Conservation (phyloP, 2,113 vertebrate genomes). For the Petrocephalus zakoni region DNA sequence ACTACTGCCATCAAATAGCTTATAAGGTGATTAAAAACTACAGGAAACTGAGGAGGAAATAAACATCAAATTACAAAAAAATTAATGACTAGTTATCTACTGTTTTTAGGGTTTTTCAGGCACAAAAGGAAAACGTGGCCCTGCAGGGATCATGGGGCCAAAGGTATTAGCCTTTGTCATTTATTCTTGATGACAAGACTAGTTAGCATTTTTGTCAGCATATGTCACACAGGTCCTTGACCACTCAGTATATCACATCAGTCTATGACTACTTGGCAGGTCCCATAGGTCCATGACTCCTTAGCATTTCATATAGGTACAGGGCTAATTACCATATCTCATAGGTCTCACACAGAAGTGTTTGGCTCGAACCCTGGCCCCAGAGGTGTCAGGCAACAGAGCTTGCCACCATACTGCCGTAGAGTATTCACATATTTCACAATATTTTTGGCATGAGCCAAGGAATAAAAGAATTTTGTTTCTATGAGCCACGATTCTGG, state of each 20-base stretch:
- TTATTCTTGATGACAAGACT: background rate
- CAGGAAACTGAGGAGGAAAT: background rate
- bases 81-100: background rate
- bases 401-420: too few relatives aligned
- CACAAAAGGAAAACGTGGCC: constrained; percentile 44
- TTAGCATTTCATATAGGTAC: too few relatives aligned
- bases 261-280: background rate
- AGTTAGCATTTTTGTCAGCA: background rate
- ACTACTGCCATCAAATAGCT: background rate
- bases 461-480: too few relatives aligned
- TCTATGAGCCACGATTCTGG: too few relatives aligned
- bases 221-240: background rate
- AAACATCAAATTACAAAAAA: background rate
- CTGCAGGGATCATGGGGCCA: constrained; percentile 52
- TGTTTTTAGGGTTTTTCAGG: constrained; percentile 51
- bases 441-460: too few relatives aligned
- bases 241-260: background rate
- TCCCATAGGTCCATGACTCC: background rate
- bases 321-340: background rate
- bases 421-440: too few relatives aligned
- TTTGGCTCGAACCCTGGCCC: too few relatives aligned
- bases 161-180: constrained; percentile 37
- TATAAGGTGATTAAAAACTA: background rate
- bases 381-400: too few relatives aligned
- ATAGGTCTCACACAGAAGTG: too few relatives aligned